Percentiles rank a stretch among this genome's conserved stretches.
phyloP scores from a whole-genome alignment of 2,888 invertebrate genomes.

The Shargacucullia verbasci region DNA sequence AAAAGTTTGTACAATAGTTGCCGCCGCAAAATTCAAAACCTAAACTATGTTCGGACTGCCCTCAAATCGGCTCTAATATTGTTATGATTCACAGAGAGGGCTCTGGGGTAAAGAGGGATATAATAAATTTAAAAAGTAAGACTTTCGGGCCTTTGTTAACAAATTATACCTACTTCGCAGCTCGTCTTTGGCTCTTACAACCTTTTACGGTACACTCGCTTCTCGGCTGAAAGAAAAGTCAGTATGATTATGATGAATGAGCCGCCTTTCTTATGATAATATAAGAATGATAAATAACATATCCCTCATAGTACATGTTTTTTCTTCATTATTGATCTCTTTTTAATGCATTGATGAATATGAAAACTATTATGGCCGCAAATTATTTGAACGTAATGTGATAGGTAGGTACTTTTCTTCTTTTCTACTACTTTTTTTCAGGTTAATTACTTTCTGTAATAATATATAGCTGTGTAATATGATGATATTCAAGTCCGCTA shows the following conservation, averaged over 20 bases:
- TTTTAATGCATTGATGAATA: slow-evolving; percentile 44
- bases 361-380: slow-evolving; percentile 44
- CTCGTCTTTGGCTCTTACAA: slow-evolving; percentile 58
- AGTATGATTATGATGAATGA: slow-evolving; percentile 79
- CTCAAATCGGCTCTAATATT: slow-evolving; percentile 38
- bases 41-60: slow-evolving; percentile 33
- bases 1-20: slow-evolving; percentile 42
- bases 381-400: slow-evolving; percentile 49
- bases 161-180: slow-evolving; percentile 66
- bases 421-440: slow-evolving; percentile 31
- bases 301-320: slow-evolving; percentile 54
- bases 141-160: slow-evolving; percentile 71
- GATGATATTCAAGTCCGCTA: no score
- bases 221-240: slow-evolving; percentile 72
- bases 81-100: slow-evolving; percentile 42
- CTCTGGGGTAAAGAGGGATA: slow-evolving; percentile 57
- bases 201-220: slow-evolving; percentile 66
- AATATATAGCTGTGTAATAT: slow-evolving; percentile 13
- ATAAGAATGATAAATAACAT: slow-evolving; percentile 75
- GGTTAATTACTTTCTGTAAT: slow-evolving; percentile 34
- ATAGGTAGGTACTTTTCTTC: slow-evolving; percentile 28
- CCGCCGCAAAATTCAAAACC: slow-evolving; percentile 33
- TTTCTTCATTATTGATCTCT: slow-evolving; percentile 42
- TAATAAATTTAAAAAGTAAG: slow-evolving; percentile 72
- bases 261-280: slow-evolving; percentile 76